Base-by-base conservation (phyloP, 2,797 vertebrate genomes). In the Paramormyrops hopkinsi region DNA sequence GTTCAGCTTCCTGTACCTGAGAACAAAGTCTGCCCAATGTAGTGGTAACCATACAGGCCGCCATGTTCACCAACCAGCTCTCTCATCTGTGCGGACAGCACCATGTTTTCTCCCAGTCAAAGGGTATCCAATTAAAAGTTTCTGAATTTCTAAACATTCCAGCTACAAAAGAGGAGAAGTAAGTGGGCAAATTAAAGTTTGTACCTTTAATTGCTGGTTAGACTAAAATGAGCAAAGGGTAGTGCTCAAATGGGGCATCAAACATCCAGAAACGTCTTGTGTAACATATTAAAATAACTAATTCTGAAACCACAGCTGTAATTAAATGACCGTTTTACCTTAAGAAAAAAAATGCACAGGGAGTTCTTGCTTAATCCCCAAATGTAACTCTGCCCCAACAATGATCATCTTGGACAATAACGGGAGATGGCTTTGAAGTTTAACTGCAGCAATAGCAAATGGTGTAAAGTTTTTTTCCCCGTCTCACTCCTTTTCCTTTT, bases 1-100 rank as follows among this genome's bases (percentile, higher is more conserved):
- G 88, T 92, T 53, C 94, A 95, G 73, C 90, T 96, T 37, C 92
- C 96, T 82, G 92, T 96, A 90, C 95, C 95, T 8, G 96, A 96
- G 91, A 97, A 97, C 90, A 96, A 96, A 95, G 93, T 96, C 86
- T 95, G 94, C 92, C 96, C 96, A 0, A 91, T 96, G 92, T 96
- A 95, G 93, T 73, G 29, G 2, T 22, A 48, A 19, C 37, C 56
- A 22, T 48, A 11, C 2, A 44, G 37, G 56, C 29, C 25, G 19
- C 89, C 17, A 53, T 37, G 17, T 76, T 51, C 37, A 29, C 22
- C 54, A 29, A 3, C 88, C 88, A 88, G 90, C 89, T 37, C 11
- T 88, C 89, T 59, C 90, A 90, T 92, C 91, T 82, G 69, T 56
- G 91, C 90, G 90, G 90, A 33, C 51, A 41, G 33, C 29, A 11